Evolutionary conservation across 2,888 invertebrate species (phyloP).

Genomic region (Stenchaetothrips biformis): DNA sequence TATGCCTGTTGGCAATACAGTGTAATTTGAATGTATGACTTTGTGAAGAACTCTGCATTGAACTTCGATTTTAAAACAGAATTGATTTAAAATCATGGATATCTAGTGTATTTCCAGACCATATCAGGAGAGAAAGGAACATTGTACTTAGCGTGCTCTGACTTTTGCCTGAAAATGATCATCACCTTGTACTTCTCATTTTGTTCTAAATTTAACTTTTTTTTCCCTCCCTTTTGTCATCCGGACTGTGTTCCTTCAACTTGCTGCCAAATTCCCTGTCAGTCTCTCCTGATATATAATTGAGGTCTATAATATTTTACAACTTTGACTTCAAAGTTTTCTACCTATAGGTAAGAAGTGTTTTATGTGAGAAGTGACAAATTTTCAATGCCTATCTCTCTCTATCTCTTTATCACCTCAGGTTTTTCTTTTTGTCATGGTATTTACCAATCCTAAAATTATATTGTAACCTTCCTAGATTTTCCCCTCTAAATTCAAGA

Average conservation of each 20-base stretch:
- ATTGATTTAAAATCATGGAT: no score
- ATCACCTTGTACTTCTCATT: not conserved
- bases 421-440: not conserved
- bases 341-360: not conserved
- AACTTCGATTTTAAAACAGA: no score
- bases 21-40: no score
- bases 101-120: no score
- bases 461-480: not conserved
- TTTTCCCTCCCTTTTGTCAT: not conserved
- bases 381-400: not conserved
- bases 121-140: no score
- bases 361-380: not conserved
- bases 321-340: not conserved
- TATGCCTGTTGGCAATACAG: no score
- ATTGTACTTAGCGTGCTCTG: not conserved
- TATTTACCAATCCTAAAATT: not conserved
- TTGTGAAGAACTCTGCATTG: no score
- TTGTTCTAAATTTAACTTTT: not conserved
- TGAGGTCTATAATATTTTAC: not conserved
- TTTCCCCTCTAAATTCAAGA: conserved; percentile 16
- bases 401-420: not conserved
- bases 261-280: no score
- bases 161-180: not conserved
- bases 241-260: not conserved
- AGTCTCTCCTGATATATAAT: no score